Percentiles rank a stretch among this genome's conserved stretches.
These are phyloP conservation scores for Empis stercorea DNA, from an alignment of 2,888 invertebrate species.

Conservation along the genomic window DNA sequence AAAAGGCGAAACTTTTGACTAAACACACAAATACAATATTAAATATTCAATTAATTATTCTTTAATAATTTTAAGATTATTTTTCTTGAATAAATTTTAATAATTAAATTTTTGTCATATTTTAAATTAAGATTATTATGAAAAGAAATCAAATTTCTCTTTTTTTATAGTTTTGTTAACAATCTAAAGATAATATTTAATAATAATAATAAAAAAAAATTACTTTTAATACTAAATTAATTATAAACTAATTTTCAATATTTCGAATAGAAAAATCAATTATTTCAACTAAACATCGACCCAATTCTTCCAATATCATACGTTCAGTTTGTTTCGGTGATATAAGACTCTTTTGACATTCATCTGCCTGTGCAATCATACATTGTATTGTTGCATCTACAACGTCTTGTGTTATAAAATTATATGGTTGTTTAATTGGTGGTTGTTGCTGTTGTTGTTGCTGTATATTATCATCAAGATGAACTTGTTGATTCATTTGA, in stretches of 20 bases:
- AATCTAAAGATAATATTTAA: too few species aligned
- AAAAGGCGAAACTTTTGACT: too few species aligned
- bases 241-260: slow-evolving; percentile 18
- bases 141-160: too few species aligned
- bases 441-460: slow-evolving; percentile 23
- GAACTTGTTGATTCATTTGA: not conserved
- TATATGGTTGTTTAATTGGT: slow-evolving; percentile 57
- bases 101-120: too few species aligned
- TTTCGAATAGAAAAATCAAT: slow-evolving; percentile 52
- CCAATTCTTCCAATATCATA: slow-evolving; percentile 83
- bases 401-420: slow-evolving; percentile 86
- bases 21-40: too few species aligned
- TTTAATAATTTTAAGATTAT: too few species aligned
- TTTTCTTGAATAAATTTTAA: too few species aligned
- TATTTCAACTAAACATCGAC: slow-evolving; percentile 85
- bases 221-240: not conserved
- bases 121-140: too few species aligned
- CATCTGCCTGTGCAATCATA: slow-evolving; percentile 84
- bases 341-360: slow-evolving; percentile 63
- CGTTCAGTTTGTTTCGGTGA: slow-evolving; percentile 47
- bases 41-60: too few species aligned
- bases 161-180: too few species aligned
- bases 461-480: not conserved
- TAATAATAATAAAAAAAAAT: too few species aligned
- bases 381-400: slow-evolving; percentile 94